phyloP scores from a whole-genome alignment of 2,888 invertebrate genomes.

The Coelopa pilipes region DNA sequence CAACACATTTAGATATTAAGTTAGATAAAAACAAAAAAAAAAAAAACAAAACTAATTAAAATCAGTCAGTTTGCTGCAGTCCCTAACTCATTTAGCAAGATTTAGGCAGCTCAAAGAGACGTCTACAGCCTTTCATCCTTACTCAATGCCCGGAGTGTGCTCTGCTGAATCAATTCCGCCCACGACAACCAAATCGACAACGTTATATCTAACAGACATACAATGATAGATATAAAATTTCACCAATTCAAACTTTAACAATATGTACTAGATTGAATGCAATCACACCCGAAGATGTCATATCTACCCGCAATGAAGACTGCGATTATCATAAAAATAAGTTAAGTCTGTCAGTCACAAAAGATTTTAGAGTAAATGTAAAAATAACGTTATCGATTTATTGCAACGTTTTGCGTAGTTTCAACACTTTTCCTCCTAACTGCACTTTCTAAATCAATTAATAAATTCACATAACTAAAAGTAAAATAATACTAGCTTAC shows the following conservation, averaged over 20 bases:
- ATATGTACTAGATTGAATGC: neutral
- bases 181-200: slow-evolving; percentile 12
- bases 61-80: neutral
- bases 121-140: neutral
- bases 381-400: slow-evolving; percentile 22
- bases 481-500: slow-evolving; percentile 8
- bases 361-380: neutral
- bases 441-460: neutral
- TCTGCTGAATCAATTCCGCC: neutral
- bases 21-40: slow-evolving; percentile 1
- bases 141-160: neutral
- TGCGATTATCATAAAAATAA: neutral
- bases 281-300: neutral
- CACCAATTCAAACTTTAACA: neutral
- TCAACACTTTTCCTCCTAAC: neutral
- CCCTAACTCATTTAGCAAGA: too few species aligned
- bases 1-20: neutral
- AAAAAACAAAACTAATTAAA: neutral
- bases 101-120: neutral
- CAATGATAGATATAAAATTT: neutral
- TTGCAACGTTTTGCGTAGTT: neutral
- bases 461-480: slow-evolving; percentile 17
- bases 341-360: neutral
- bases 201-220: neutral
- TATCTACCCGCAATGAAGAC: too few species aligned